Evolutionary conservation across 2,113 vertebrate species (phyloP).

Genomic region (Agapornis roseicollis): DNA sequence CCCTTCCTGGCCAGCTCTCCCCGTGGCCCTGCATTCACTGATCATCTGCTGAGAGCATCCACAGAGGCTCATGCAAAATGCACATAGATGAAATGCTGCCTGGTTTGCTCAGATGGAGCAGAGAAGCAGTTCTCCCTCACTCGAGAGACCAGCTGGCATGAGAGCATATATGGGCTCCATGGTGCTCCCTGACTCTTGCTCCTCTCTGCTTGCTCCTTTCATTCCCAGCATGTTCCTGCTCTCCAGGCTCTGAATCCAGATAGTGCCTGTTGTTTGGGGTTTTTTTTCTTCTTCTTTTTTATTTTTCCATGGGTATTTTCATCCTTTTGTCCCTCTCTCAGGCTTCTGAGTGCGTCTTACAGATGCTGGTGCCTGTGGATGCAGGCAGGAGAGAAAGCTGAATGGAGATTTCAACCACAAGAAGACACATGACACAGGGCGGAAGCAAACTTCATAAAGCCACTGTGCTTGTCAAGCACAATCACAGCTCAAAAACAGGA

Average conservation of each 20-base stretch:
- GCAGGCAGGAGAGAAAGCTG: background rate
- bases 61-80: background rate
- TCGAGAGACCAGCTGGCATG: rapidly evolving
- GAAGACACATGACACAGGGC: background rate
- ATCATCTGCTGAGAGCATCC: background rate
- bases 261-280: background rate
- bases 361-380: rapidly evolving
- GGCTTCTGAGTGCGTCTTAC: background rate
- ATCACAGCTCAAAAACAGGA: background rate
- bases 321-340: background rate
- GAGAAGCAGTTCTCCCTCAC: background rate
- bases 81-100: background rate
- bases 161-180: rapidly evolving
- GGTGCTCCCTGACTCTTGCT: background rate
- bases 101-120: background rate
- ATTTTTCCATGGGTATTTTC: background rate
- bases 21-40: rapidly evolving
- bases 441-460: background rate
- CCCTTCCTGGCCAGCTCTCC: background rate
- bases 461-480: background rate
- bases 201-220: background rate
- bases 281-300: background rate
- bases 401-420: background rate
- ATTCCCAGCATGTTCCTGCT: background rate
- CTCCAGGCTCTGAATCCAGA: background rate